Evolutionary conservation across 64 coral and sea anemone genomes (phyloP).

Genomic region (Orbicella faveolata): DNA sequence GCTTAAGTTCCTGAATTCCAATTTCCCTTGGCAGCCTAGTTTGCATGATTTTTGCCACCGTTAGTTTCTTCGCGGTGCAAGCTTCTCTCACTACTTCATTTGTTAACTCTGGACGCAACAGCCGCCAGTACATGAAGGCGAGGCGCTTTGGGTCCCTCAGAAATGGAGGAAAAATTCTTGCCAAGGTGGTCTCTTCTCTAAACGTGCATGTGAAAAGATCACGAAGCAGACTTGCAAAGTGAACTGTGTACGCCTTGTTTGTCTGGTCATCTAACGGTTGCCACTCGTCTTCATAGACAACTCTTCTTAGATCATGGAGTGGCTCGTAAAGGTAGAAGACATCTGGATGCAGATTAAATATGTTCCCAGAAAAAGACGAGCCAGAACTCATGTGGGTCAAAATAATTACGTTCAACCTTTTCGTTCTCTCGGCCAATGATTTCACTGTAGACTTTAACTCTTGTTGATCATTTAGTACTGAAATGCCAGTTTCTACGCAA

Average conservation of each 20-base stretch:
- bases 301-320: neutral
- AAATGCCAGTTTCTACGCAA: too few relatives aligned
- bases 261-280: neutral
- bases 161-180: neutral
- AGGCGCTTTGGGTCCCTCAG: neutral
- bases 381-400: neutral
- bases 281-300: neutral
- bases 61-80: neutral
- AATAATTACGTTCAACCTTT: neutral
- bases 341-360: slow-evolving; percentile 13
- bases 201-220: neutral
- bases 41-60: slow-evolving; percentile 1
- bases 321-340: slow-evolving; percentile 3
- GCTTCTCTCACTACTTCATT: neutral
- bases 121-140: neutral
- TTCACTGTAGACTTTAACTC: too few relatives aligned
- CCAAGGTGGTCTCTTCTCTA: neutral
- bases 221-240: neutral
- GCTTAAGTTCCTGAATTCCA: neutral
- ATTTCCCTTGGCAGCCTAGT: neutral
- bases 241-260: neutral
- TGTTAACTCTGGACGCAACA: neutral
- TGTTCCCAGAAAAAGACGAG: neutral
- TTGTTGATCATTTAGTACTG: too few relatives aligned
- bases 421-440: neutral